Evolutionary conservation across 1,140 invertebrate species (phyloP), one percentile per base, ranked within the genome.

Genomic region (Scaptodrosophila lebanonensis): DNA sequence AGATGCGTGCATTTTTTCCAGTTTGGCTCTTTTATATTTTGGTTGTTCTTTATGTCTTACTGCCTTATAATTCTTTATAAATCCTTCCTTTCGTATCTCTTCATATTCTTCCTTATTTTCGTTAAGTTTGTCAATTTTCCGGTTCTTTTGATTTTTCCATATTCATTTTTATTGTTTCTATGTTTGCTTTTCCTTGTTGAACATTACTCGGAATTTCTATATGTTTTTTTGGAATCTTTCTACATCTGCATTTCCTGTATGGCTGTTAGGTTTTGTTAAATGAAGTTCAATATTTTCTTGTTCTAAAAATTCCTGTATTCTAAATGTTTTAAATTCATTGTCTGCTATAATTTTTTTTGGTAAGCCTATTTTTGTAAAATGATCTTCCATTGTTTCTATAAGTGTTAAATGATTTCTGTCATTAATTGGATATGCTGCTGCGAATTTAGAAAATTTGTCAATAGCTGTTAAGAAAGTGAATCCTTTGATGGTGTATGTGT

Each of bases 21-120:
- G 25, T 44, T 50, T 59, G 33, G 2, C 8, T 40, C 50, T 59
- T 9, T 9, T 42, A 5, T 51, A 51, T 11, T 51, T 33, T 5
- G 32, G 32, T 8, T 8, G 32, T 33, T 33, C 17, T 35, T 50
- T 44, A 32, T 50, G 38, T 47, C 57, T 52, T 6, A 52, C 17
- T 2, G 33, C 33, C 25, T 47, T 52, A 42, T 59, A 32, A 39
- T 60, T 60, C 39, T 45, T 51, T 16, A 60, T 45, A 45, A 44
- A 60, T 5, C 47, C 48, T 39, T 52, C 9, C 29, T 39, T 50
- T 50, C 17, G 1, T n/a, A 3, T 18, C 38, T 51, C 36, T 2
- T 3, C 25, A 51, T 51, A 51, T 3, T 51, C 22, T 40, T 51
- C 15, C 16, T 44, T 15, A 22, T 44, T 38, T 36, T 38, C 11